Evolutionary conservation across 2,888 invertebrate species (phyloP).

Genomic region (Tupiocoris notatus): DNA sequence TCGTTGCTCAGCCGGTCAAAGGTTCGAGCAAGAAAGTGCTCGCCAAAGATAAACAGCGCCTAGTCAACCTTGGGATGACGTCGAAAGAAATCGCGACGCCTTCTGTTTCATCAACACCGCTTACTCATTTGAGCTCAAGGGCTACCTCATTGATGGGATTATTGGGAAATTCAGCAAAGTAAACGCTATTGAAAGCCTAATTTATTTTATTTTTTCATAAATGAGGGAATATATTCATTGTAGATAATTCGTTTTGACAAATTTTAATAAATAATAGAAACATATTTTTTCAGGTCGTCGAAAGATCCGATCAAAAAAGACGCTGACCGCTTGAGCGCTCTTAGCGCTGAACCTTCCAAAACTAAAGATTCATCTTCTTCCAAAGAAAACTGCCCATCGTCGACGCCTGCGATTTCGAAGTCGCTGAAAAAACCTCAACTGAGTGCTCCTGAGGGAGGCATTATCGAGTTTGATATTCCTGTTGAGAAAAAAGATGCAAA

Average conservation of each 20-base stretch:
- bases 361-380: background rate
- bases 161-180: constrained; percentile 10
- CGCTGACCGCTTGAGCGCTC: constrained; percentile 33
- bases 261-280: no score
- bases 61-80: constrained; percentile 18
- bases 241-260: no score
- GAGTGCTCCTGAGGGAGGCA: constrained; percentile 2
- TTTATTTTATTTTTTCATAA: no score
- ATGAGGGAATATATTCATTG: no score
- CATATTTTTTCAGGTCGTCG: constrained; percentile 8
- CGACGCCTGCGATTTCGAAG: background rate
- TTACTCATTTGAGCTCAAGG: constrained; percentile 5
- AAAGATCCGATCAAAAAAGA: constrained; percentile 45
- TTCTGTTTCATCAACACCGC: background rate
- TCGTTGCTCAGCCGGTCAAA: constrained; percentile 60
- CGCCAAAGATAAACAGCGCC: constrained; percentile 42
- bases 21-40: constrained; percentile 44
- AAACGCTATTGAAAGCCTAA: no score
- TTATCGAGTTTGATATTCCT: constrained; percentile 27
- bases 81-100: background rate
- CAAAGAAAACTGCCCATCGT: background rate
- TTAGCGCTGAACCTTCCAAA: background rate
- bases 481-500: background rate
- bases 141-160: background rate
- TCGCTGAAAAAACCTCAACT: constrained; percentile 6